Conservation (phyloP, 2,888 invertebrate species). For the Linnaemya tessellans region DNA sequence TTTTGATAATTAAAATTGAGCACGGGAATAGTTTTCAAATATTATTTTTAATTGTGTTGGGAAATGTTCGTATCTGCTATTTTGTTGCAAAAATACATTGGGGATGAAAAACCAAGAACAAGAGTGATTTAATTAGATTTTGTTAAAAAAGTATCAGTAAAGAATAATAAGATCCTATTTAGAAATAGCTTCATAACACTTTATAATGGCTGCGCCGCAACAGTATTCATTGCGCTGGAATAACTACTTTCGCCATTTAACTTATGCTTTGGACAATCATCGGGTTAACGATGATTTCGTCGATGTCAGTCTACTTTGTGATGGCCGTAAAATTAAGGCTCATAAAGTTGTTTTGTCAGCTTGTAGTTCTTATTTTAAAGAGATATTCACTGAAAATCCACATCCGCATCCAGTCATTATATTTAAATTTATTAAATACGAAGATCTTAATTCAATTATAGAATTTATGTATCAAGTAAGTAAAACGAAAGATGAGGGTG, state of each 20-base stretch:
- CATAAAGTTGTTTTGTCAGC: conserved; percentile 93
- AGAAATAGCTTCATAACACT: background rate
- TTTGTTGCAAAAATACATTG: background rate
- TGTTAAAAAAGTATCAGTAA: background rate
- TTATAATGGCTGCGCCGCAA: conserved; percentile 86
- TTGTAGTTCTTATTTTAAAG: conserved; percentile 91
- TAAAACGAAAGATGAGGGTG: background rate
- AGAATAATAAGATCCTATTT: background rate
- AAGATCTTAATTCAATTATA: conserved; percentile 90
- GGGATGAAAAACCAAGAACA: background rate
- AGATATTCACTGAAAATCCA: conserved; percentile 89
- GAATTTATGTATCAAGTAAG: conserved; percentile 90
- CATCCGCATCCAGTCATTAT: conserved; percentile 92
- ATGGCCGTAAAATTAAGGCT: conserved; percentile 92
- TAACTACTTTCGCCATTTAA: conserved; percentile 91
- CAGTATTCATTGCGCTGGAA: conserved; percentile 95
- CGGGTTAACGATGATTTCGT: conserved; percentile 88
- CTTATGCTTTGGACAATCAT: conserved; percentile 90
- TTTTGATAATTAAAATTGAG: background rate
- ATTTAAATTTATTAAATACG: conserved; percentile 90
- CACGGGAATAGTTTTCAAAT: background rate
- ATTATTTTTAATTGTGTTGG: background rate
- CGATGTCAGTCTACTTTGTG: conserved; percentile 93
- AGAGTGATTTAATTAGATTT: conserved; percentile 56
- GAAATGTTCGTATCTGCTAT: background rate